phyloP scores from a whole-genome alignment of 2,797 vertebrate genomes.

The Crax fasciolata region DNA sequence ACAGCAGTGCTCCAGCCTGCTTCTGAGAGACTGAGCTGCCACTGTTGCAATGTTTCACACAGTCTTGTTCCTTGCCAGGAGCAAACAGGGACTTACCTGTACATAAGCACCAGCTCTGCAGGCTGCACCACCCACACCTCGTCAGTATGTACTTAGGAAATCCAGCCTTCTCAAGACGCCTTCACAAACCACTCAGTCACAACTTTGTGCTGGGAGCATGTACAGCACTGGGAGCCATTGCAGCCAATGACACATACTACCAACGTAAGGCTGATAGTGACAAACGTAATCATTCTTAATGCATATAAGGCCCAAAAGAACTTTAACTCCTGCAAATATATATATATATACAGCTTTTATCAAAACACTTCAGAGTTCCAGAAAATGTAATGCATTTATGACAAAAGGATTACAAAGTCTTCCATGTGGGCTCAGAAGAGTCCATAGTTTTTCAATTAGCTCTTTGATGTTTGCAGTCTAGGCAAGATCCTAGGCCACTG shows the following conservation, averaged over 20 bases:
- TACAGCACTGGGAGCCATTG: neutral
- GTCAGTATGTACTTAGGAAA: neutral
- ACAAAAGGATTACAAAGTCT: neutral
- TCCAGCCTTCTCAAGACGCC: neutral
- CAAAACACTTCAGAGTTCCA: neutral
- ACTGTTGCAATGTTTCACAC: neutral
- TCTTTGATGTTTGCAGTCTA: neutral
- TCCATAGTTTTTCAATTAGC: neutral
- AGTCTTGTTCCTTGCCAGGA: neutral
- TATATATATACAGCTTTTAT: neutral
- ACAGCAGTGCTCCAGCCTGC: neutral
- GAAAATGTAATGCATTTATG: neutral
- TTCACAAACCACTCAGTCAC: neutral
- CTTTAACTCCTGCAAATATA: neutral
- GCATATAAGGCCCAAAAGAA: neutral
- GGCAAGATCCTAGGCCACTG: neutral
- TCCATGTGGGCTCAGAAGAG: neutral
- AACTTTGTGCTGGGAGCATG: fast-evolving
- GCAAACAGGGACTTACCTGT: neutral
- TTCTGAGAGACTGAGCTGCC: neutral
- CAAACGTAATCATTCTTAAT: neutral
- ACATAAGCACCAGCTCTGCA: neutral
- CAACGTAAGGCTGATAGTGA: neutral
- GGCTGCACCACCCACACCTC: too few relatives aligned
- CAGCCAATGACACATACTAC: neutral